Conservation (phyloP, 2,113 vertebrate species). For the Sardina pilchardus region DNA sequence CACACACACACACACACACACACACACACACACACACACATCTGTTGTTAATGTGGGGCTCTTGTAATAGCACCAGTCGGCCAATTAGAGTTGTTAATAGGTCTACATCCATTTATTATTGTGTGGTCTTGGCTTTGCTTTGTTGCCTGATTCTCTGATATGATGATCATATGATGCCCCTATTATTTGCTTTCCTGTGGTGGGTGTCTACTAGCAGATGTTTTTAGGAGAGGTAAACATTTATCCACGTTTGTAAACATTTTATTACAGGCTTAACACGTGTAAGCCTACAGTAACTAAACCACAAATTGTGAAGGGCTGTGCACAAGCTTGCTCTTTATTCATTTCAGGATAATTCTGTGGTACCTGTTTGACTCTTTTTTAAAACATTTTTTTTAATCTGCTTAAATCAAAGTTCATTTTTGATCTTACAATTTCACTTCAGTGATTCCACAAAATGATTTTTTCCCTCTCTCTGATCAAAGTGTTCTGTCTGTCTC, state of each 20-base stretch:
- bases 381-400: neutral
- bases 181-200: too few relatives aligned
- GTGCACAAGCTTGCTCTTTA: too few relatives aligned
- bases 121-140: neutral
- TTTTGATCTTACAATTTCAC: neutral
- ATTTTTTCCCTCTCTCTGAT: slow-evolving; percentile 28
- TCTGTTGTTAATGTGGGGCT: neutral
- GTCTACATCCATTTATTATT: neutral
- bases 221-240: too few relatives aligned
- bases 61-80: too few relatives aligned
- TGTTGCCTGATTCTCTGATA: neutral
- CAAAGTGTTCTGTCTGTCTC: slow-evolving; percentile 50
- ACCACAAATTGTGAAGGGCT: too few relatives aligned
- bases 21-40: neutral
- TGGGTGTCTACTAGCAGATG: too few relatives aligned
- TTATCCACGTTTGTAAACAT: too few relatives aligned
- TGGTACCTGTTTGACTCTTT: neutral
- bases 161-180: too few relatives aligned
- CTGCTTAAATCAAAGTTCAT: neutral
- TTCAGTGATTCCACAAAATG: neutral
- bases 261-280: too few relatives aligned
- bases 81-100: neutral
- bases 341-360: neutral
- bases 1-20: slow-evolving; percentile 21
- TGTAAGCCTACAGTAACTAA: too few relatives aligned